Evolutionary conservation across 2,888 invertebrate species (phyloP).

Genomic region (Pseudanteris insignis): DNA sequence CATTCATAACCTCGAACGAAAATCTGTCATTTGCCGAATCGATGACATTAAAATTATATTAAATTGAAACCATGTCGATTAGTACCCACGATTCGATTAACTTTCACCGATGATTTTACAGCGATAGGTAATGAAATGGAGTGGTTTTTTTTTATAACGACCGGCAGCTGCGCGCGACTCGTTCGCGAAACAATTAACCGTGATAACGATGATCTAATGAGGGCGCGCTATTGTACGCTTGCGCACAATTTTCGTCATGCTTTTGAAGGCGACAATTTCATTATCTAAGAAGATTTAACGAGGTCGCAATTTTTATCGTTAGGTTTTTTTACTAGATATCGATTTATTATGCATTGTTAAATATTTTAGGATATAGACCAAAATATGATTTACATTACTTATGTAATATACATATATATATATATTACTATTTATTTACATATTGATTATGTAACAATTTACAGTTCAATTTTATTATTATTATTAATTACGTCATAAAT

Average conservation of each 20-base stretch:
- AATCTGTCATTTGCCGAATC: background rate
- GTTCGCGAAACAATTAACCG: constrained; percentile 27
- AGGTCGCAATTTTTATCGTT: constrained; percentile 32
- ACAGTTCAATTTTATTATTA: no score
- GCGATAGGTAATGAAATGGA: no score
- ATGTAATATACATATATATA: no score
- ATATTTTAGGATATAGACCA: no score
- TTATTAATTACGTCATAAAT: no score
- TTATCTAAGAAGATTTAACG: constrained; percentile 27
- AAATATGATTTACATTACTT: no score
- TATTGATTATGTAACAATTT: no score
- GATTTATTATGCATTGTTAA: no score
- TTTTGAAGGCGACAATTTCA: constrained; percentile 21
- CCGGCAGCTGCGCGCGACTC: background rate
- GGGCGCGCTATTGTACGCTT: constrained; percentile 16
- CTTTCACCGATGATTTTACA: constrained; percentile 5
- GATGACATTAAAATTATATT: background rate
- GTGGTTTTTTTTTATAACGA: no score
- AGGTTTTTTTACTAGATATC: no score
- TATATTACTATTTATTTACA: no score
- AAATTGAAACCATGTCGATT: background rate
- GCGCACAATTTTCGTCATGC: constrained; percentile 23
- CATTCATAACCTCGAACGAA: no score
- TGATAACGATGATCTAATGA: constrained; percentile 33
- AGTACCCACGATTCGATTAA: background rate